Base-by-base conservation (phyloP, 2,888 invertebrate genomes). In the Ditylenchus weischeri region DNA sequence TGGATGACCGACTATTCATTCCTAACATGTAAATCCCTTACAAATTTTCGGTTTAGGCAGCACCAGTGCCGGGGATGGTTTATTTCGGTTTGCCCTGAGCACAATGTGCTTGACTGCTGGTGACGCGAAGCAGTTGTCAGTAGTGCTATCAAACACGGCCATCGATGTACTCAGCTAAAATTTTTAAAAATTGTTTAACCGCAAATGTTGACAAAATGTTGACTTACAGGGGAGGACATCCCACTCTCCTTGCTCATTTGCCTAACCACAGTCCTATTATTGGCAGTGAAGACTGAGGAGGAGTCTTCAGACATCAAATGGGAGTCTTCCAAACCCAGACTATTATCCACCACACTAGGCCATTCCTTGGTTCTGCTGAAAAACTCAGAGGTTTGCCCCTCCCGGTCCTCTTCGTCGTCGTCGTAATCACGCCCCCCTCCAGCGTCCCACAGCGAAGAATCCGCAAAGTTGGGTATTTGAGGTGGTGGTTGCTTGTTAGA, bases 101-200 rank as follows among this genome's bases (percentile, higher is more conserved):
- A 54, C n/a, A 54, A 54, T 54, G n/a, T 54, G 54, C 29, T 54
- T 54, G 54, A 54, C 29, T 54, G 21, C 29, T 54, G 54, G 54
- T 54, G 54, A 54, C 15, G 21, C n/a, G 13, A 54, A 29, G 23
- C 23, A 54, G n/a, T 54, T 29, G 10, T 54, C 54, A 18, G 7
- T 43, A 8, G 43, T 43, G 43, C 43, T 43, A 15, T 43, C 43
- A 43, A 43, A 43, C 2, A 43, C 11, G 11, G 43, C 43, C 43
- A 43, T 43, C 43, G 43, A 43, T 13, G 11, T 43, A 8, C 43
- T 43, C 29, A 29, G 29, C 29, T 29, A 29, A 29, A 29, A 29
- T 29, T 29, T 29, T 4, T 4, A 29, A 29, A 29, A 29, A 29
- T 29, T 29, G n/a, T n/a, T n/a, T n/a, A n/a, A n/a, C n/a, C n/a